These are phyloP conservation scores for Sebastes variabilis DNA, from an alignment of 2,797 vertebrate genomes.

Conservation along the genomic window DNA sequence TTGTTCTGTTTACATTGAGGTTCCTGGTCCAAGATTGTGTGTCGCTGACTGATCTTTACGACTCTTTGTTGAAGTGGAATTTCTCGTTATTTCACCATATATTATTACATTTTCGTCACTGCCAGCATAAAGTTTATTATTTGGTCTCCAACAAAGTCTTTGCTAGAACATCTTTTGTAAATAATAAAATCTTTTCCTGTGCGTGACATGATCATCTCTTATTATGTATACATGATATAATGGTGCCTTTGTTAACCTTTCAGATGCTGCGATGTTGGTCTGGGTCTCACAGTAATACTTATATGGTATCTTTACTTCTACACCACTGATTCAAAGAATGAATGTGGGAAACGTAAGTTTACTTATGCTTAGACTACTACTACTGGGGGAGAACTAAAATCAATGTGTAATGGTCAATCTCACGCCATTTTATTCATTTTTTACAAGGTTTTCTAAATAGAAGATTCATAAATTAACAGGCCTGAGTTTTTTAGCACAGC, in stretches of 20 bases:
- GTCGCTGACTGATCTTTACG: not conserved
- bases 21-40: conserved; percentile 17
- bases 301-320: not conserved
- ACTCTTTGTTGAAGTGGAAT: not conserved
- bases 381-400: no score
- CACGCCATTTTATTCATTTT: no score
- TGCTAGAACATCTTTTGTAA: not conserved
- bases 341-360: not conserved
- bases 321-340: not conserved
- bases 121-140: conserved; percentile 14
- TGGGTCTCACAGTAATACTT: not conserved
- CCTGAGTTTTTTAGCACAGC: no score
- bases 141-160: not conserved
- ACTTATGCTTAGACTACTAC: not conserved
- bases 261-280: not conserved
- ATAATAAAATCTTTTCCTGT: not conserved
- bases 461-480: no score
- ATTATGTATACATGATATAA: not conserved
- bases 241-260: not conserved
- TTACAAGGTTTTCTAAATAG: no score
- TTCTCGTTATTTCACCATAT: not conserved
- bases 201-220: not conserved
- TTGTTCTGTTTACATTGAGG: conserved; percentile 33
- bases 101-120: not conserved
- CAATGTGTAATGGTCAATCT: no score